Conservation (phyloP, 2,113 vertebrate species). For the Puma concolor region DNA sequence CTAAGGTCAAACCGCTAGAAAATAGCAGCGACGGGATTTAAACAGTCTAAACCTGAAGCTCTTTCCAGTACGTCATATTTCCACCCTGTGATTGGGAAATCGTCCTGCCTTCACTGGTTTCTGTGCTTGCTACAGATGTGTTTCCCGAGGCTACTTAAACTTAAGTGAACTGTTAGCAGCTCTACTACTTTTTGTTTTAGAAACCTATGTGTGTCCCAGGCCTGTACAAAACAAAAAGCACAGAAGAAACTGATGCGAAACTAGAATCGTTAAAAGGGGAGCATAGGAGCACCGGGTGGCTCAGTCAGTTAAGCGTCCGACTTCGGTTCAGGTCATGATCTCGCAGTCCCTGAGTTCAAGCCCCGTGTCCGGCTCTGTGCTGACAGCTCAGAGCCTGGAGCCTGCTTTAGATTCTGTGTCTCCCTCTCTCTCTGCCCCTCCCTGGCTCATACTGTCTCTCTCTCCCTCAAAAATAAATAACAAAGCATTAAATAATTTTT, state of each 20-base stretch:
- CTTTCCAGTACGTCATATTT: neutral
- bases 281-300: neutral
- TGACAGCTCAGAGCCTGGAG: too few species aligned
- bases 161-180: neutral
- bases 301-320: too few species aligned
- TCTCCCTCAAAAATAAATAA: too few species aligned
- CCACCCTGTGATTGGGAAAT: neutral
- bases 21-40: neutral
- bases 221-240: neutral
- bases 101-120: neutral
- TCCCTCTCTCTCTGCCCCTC: too few species aligned
- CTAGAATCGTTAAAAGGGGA: neutral
- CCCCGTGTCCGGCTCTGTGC: too few species aligned
- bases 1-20: constrained; percentile 35
- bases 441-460: too few species aligned
- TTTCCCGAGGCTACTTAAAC: neutral
- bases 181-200: neutral
- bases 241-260: neutral
- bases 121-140: neutral
- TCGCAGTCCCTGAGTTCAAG: too few species aligned
- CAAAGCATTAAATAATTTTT: too few species aligned
- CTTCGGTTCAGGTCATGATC: too few species aligned
- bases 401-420: too few species aligned
- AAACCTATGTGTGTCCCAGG: neutral
- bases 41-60: neutral